phyloP scores from a whole-genome alignment of 2,888 invertebrate species.

The Boloria selene region DNA sequence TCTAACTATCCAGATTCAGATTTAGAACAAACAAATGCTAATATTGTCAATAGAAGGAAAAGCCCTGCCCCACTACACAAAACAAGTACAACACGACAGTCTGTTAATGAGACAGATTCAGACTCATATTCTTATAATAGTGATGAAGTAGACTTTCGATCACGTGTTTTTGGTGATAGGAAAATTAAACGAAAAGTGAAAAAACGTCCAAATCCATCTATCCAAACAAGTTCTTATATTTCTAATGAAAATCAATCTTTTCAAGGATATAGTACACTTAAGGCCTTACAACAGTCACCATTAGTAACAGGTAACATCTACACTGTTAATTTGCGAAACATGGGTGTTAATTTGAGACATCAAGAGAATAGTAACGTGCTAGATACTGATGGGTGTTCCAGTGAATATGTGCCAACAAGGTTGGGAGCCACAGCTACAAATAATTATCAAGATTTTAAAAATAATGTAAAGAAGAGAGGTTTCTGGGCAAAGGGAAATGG shows the following conservation, averaged over 20 bases:
- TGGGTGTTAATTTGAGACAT: conserved; percentile 54
- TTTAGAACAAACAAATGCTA: conserved; percentile 49
- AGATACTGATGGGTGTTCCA: conserved; percentile 64
- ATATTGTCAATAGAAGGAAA: conserved; percentile 45
- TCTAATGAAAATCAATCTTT: conserved; percentile 47
- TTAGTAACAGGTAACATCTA: conserved; percentile 72
- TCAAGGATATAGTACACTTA: conserved; percentile 67
- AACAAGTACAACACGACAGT: conserved; percentile 44
- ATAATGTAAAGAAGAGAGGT: conserved; percentile 71
- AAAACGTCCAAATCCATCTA: conserved; percentile 45
- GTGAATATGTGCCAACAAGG: conserved; percentile 77
- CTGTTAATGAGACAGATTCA: conserved; percentile 61
- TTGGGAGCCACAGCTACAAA: conserved; percentile 68
- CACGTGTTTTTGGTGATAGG: conserved; percentile 65
- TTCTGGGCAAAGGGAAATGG: conserved; percentile 77
- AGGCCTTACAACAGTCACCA: conserved; percentile 60
- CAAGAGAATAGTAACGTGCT: conserved; percentile 45
- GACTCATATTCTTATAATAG: conserved; percentile 71
- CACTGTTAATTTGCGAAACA: conserved; percentile 64
- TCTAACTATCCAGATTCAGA: conserved; percentile 67
- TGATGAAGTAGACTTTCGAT: conserved; percentile 71
- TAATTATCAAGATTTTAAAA: conserved; percentile 76
- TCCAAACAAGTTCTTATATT: not conserved
- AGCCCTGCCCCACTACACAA: conserved; percentile 34
- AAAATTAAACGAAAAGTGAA: conserved; percentile 60